Conservation (phyloP, 2,797 vertebrate species). For the Manis crassicaudata region DNA sequence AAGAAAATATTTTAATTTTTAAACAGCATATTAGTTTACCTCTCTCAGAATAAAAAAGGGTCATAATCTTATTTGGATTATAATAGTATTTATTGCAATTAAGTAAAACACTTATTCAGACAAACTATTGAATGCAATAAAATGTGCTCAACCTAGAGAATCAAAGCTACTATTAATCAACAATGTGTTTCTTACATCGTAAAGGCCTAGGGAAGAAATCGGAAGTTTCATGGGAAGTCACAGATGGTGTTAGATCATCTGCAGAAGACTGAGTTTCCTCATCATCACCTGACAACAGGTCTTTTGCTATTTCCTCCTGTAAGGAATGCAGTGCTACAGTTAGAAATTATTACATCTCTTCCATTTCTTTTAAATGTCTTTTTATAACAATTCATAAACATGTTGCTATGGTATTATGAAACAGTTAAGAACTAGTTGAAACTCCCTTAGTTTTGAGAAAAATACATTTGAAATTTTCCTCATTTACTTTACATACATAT, state of each 20-base stretch:
- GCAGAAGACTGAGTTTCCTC: constrained; percentile 99
- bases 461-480: constrained; percentile 36
- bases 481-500: constrained; percentile 14
- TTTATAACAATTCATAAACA: neutral
- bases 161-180: neutral
- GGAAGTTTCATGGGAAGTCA: constrained; percentile 96
- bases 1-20: constrained; percentile 13
- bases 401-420: neutral
- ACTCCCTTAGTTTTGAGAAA: constrained; percentile 18
- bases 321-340: constrained; percentile 40
- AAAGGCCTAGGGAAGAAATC: constrained; percentile 98
- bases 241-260: constrained; percentile 97
- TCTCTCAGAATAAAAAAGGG: neutral
- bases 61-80: neutral
- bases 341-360: neutral
- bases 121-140: neutral
- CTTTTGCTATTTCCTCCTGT: constrained; percentile 98
- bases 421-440: neutral
- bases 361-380: neutral
- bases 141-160: neutral
- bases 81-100: neutral
- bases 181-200: constrained; percentile 90
- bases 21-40: neutral
- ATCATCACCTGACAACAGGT: constrained; percentile 96
- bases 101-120: neutral